Evolutionary conservation across 2,113 vertebrate species (phyloP), one percentile per base, ranked within the genome.

Genomic region (Atlantisia rogersi): DNA sequence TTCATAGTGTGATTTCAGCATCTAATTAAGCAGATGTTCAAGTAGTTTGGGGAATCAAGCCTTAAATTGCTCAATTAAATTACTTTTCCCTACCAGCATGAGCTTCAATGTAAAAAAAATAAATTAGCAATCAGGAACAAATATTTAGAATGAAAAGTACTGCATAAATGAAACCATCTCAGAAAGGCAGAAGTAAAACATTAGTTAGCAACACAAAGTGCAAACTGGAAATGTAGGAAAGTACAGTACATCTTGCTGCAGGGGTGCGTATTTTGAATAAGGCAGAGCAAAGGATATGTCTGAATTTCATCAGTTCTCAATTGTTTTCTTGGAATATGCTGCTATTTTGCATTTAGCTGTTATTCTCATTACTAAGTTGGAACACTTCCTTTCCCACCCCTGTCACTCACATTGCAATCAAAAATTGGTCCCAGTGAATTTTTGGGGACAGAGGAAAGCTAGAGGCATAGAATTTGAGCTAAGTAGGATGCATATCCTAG

Each of bases 11-110:
- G 75, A 96, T 93, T 96, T 81, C 79, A 86, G 71, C 59, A 88
- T 80, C 42, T 90, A 88, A 90, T 89, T 94, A 90, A 88, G 56
- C 88, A 90, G 76, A 80, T 90, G 71, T 68, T 94, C 48, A 75
- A 95, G 71, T 55, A 86, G 52, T 92, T 92, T 67, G 44, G 46
- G 24, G 56, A 88, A 83, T 77, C 52, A 90, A 83, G 53, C 44
- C 56, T 75, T 88, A 81, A 82, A 83, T 46, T 88, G 20, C 40
- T 86, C 10, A 3, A 22, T 90, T 93, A 88, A 93, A 88, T 90
- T 77, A 68, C 60, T 88, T 91, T 71, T 81, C 50, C 12, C 71
- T 77, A 25, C 60, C 52, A 86, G n/a, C 60, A 48, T 22, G 20
- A 91, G 42, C 42, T 83, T 65, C 62, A 50, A 8, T 60, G 35